Evolutionary conservation across 2,113 vertebrate genomes (phyloP), one percentile per base, ranked within the genome.

Genomic region (Cervus canadensis): DNA sequence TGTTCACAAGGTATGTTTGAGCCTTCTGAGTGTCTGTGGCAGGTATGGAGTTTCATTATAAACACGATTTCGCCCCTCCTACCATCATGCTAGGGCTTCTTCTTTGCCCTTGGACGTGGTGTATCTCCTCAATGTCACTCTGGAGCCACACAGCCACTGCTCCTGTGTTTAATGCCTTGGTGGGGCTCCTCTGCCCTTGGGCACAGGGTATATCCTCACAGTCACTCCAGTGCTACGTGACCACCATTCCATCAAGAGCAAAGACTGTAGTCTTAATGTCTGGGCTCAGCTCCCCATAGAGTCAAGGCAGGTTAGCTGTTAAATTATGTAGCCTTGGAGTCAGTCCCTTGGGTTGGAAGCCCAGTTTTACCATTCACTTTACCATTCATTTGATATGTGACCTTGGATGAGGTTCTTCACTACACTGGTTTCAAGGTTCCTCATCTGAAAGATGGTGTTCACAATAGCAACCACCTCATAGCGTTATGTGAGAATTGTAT

Each of bases 91-190:
- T 71, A 71, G 67, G n/a, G n/a, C n/a, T 71, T 71, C 10, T 23
- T 19, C 67, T 71, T 71, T 71, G 67, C n/a, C 10, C 19, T 12
- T 40, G 19, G 67, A 71, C 0, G 2, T 23, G 67, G 17, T 2
- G 5, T 71, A 40, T 71, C 67, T 71, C 67, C 9, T 71, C 19
- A 40, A 2, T 40, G n/a, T 23, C 5, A 0, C n/a, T 11, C 67
- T 71, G 67, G 17, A 0, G 0, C 67, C n/a, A 40, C 2, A 0
- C 9, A 40, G n/a, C 19, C 5, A 0, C n/a, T 71, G n/a, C 67
- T 36, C n/a, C n/a, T 12, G n/a, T 23, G n/a, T 19, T 40, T 40
- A 23, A 9, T 1, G 1, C 23, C n/a, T 71, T 71, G n/a, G 1
- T 71, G 67, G n/a, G 67, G 19, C n/a, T 40, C 23, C 67, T 40